Conservation (phyloP, 1,140 invertebrate genomes). For the Aphidius gifuensis region DNA sequence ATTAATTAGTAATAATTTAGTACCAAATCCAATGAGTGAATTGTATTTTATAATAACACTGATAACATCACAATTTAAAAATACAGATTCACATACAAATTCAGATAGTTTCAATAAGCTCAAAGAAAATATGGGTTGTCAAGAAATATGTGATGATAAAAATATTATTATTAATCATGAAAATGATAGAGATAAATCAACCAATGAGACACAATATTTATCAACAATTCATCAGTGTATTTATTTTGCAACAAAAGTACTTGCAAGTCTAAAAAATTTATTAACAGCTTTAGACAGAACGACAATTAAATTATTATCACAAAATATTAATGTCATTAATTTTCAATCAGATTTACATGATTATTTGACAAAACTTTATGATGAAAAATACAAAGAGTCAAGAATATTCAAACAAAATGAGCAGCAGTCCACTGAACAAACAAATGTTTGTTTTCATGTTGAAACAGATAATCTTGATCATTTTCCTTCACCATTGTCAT, state of each 20-base stretch:
- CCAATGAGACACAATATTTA: conserved; percentile 32
- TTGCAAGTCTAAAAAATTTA: conserved; percentile 52
- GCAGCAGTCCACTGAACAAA: conserved; percentile 19
- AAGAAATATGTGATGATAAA: conserved; percentile 20
- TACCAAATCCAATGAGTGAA: conserved; percentile 60
- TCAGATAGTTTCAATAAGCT: conserved; percentile 24
- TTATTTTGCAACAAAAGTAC: conserved; percentile 59
- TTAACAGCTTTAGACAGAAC: conserved; percentile 56
- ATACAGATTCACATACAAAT: conserved; percentile 2
- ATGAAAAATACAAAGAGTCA: conserved; percentile 29
- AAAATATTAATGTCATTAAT: conserved; percentile 54
- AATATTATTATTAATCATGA: background rate
- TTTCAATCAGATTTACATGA: conserved; percentile 54
- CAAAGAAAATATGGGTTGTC: conserved; percentile 35
- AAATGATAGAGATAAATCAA: background rate
- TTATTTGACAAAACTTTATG: conserved; percentile 41
- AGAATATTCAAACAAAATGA: conserved; percentile 30
- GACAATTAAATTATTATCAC: conserved; percentile 56
- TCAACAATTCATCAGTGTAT: conserved; percentile 59
- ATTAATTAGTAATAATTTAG: conserved; percentile 51
- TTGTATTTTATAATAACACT: conserved; percentile 61
- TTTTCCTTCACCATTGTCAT: conserved; percentile 71
- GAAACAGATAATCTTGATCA: conserved; percentile 82
- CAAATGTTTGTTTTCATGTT: conserved; percentile 62
- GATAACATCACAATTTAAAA: conserved; percentile 45